Base-by-base conservation (phyloP, 2,113 vertebrate genomes). In the Python bivittatus region DNA sequence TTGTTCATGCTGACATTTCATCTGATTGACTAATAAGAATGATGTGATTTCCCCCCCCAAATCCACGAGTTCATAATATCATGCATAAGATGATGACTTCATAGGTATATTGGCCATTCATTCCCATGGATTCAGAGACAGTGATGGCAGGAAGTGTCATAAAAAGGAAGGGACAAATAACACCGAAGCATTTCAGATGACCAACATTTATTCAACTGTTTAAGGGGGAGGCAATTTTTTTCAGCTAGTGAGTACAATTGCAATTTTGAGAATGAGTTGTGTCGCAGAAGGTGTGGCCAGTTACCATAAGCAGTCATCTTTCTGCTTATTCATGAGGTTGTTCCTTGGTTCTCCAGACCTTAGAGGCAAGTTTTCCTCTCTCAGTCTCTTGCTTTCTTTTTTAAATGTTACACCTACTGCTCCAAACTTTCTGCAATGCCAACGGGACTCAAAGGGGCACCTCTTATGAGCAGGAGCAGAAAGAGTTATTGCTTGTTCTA, bases 401-500 rank as follows among this genome's bases (percentile, higher is more conserved):
- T 79, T 79, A 22, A n/a, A 68, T 68, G 29, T 79, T 42, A 22
- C 20, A 42, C 33, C 7, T 4, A 42, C 33, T 42, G 33, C 33
- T 42, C 33, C 33, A 79, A 79, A 79, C n/a, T 79, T 79, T 38
- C 72, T 42, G 72, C 72, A 79, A 22, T 79, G 17, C 72, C 33
- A 42, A 22, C 38, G 72, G 17, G 33, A 38, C 33, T 22, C 33
- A n/a, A 79, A 38, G 20, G 15, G 6, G 68, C 6, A 38, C 17
- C 72, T 79, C 72, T 79, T 79, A 79, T 79, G 33, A 38, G 6
- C 17, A 3, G 17, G 33, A 79, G 33, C 15, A 20, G 6, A 79
- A 79, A 79, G 6, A 79, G 33, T 79, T 79, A 10, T 42, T 79
- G 22, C 22, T 95, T 96, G 87, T 96, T 97, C 94, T 94, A 93